phyloP scores from a whole-genome alignment of 1,140 invertebrate genomes.

The Drosophila littoralis region DNA sequence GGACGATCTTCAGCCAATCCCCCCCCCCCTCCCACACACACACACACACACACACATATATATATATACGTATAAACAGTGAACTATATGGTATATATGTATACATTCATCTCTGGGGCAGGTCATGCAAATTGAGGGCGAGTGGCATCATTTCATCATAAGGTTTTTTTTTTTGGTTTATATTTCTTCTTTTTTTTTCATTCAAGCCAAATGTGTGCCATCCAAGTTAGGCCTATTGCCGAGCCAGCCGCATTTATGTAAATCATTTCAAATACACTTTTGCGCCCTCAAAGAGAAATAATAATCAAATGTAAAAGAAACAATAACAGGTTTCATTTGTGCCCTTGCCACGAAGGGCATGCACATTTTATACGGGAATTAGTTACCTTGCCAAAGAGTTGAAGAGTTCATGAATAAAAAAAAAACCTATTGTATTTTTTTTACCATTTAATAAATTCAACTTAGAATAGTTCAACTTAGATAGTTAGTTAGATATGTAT shows the following conservation, averaged over 20 bases:
- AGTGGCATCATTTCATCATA: slow-evolving; percentile 42
- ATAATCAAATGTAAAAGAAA: slow-evolving; percentile 41
- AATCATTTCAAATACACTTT: slow-evolving; percentile 38
- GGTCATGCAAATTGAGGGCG: slow-evolving; percentile 53
- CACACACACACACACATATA: background rate
- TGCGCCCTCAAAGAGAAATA: slow-evolving; percentile 44
- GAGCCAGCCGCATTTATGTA: slow-evolving; percentile 36
- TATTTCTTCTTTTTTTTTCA: too few species aligned
- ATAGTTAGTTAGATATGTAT: too few species aligned
- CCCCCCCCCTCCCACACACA: too few species aligned
- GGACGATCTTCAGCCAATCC: slow-evolving; percentile 40
- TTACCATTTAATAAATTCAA: too few species aligned
- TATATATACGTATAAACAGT: background rate
- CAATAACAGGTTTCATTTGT: slow-evolving; percentile 66
- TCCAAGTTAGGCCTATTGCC: slow-evolving; percentile 48
- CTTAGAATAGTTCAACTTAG: too few species aligned
- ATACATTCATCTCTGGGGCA: slow-evolving; percentile 35
- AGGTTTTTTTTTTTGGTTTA: slow-evolving; percentile 4
- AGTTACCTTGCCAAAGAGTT: slow-evolving; percentile 6
- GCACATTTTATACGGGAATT: slow-evolving; percentile 8
- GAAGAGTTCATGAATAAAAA: background rate
- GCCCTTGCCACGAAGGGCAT: slow-evolving; percentile 36
- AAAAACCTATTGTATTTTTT: too few species aligned
- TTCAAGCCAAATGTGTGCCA: slow-evolving; percentile 27
- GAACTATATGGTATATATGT: background rate